A percentile compares a stretch with the other conserved stretches of the same genome.
phyloP scores from a whole-genome alignment of 2,797 vertebrate species.

The Sebastes taczanowskii region DNA sequence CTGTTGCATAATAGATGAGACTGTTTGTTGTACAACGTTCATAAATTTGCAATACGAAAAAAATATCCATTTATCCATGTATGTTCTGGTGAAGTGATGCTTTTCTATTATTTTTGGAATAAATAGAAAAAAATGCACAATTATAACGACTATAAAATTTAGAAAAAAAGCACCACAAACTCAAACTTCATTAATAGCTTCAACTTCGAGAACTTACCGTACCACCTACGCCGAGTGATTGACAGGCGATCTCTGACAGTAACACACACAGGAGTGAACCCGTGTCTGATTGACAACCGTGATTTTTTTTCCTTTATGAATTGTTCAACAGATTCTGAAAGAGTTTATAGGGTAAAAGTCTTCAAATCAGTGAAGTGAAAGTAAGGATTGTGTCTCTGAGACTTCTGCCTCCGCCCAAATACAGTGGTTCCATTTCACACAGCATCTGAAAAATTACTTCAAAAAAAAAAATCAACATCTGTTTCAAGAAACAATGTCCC shows the following conservation, averaged over 20 bases:
- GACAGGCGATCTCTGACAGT: constrained; percentile 11
- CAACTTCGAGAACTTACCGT: not conserved
- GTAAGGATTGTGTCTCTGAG: not conserved
- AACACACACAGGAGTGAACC: not conserved
- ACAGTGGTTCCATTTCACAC: not conserved
- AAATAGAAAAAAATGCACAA: not conserved
- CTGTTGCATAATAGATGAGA: constrained; percentile 7
- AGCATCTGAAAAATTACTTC: too few relatives aligned
- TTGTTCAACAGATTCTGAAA: not conserved
- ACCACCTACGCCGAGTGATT: constrained; percentile 15
- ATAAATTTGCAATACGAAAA: not conserved
- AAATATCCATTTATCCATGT: not conserved
- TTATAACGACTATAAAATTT: not conserved
- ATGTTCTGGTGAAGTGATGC: not conserved
- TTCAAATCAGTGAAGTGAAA: not conserved
- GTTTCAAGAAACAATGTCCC: too few relatives aligned
- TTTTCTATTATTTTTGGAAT: not conserved
- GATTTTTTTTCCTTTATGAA: not conserved
- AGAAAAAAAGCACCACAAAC: not conserved
- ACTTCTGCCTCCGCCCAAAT: not conserved
- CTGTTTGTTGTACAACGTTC: constrained; percentile 5
- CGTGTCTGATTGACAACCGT: constrained; percentile 16
- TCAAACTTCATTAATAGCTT: not conserved
- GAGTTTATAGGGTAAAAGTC: not conserved
- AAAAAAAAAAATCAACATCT: not conserved